Base-by-base conservation (phyloP, 1,140 invertebrate species). In the Drosophila saltans region DNA sequence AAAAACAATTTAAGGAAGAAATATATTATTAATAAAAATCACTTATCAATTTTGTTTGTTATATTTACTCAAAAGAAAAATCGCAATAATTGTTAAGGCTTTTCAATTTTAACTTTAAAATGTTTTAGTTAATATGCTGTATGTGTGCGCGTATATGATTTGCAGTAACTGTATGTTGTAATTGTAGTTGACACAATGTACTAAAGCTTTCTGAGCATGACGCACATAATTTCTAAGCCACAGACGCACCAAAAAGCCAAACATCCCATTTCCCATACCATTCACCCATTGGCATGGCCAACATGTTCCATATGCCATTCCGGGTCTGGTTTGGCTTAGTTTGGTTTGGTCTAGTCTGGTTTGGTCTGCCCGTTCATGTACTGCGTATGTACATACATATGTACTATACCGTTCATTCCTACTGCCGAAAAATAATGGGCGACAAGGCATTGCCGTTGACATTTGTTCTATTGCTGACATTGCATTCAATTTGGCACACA, bases 151-250 rank as follows among this genome's bases (percentile, higher is more conserved):
- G 33, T 16, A 28, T 59, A 30, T 2, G 48, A 62, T 64, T 60
- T 3, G 39, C 24, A 43, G 39, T 63, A 10, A 55, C 28, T 72
- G 69, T 75, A 66, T 66, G 64, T 58, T 59, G 33, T 52, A 52
- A 52, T 26, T 74, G 66, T 45, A 69, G 52, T 61, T 78, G 78
- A 69, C 78, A 81, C 48, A 71, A 71, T 59, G 64, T 66, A 66
- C 55, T 66, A 71, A 40, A 55, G 58, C 43, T 55, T 43, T 68
- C 63, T 69, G 76, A 83, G 77, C 78, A 78, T 83, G 81, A 80
- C 68, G 77, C 70, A 75, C 77, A 83, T 83, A 80, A 84, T 83
- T 84, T 70, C 77, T 80, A 66, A 76, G 76, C 81, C 72, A 62
- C 80, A 82, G 72, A 79, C 72, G 66, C 72, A 75, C 40, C 57